phyloP scores from a whole-genome alignment of 1,140 invertebrate genomes.

The Diorhabda elongata region DNA sequence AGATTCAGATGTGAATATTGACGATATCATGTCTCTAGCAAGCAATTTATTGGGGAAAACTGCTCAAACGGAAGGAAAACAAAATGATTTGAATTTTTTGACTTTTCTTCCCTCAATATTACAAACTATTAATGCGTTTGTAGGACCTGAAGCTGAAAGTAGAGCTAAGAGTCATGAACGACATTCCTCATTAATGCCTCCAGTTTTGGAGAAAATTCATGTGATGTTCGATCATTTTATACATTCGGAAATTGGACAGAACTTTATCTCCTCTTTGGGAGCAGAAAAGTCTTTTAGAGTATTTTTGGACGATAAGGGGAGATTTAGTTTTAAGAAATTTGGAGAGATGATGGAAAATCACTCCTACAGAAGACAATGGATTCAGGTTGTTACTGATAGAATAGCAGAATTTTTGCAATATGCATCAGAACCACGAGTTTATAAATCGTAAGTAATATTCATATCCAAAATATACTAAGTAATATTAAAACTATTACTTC shows the following conservation, averaged over 20 bases:
- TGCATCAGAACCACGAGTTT: slow-evolving; percentile 68
- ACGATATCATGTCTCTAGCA: slow-evolving; percentile 26
- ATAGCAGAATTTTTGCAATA: slow-evolving; percentile 70
- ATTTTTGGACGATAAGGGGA: slow-evolving; percentile 62
- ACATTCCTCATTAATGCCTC: slow-evolving; percentile 68
- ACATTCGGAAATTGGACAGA: slow-evolving; percentile 69
- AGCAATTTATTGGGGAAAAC: neutral
- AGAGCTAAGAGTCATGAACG: slow-evolving; percentile 62
- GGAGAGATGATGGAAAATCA: slow-evolving; percentile 74
- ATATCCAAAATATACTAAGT: neutral
- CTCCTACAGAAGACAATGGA: slow-evolving; percentile 70
- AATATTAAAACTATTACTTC: too few relatives aligned
- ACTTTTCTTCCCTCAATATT: slow-evolving; percentile 26
- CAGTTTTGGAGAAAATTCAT: slow-evolving; percentile 68
- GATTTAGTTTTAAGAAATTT: slow-evolving; percentile 65
- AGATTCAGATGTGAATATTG: slow-evolving; percentile 27
- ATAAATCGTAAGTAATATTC: slow-evolving; percentile 57
- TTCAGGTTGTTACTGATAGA: slow-evolving; percentile 62
- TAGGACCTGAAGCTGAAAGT: slow-evolving; percentile 50
- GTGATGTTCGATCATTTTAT: slow-evolving; percentile 75
- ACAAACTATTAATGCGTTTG: slow-evolving; percentile 24
- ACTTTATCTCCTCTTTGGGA: slow-evolving; percentile 68
- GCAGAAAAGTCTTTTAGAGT: slow-evolving; percentile 58
- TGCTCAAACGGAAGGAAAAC: neutral
- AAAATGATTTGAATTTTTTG: slow-evolving; percentile 18